phyloP scores from a whole-genome alignment of 2,113 vertebrate genomes.

The Nycticebus coucang region DNA sequence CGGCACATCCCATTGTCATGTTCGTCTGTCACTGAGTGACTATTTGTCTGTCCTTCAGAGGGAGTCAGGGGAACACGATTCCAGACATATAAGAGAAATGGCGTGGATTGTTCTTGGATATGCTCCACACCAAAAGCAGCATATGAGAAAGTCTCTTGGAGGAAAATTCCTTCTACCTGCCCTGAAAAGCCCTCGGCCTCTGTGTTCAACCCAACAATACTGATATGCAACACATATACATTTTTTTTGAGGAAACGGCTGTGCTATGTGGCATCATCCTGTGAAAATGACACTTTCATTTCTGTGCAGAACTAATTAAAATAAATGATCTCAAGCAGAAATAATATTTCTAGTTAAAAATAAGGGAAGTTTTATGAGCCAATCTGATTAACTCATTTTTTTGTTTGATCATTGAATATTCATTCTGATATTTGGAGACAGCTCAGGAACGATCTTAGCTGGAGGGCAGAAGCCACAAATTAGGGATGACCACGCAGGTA shows the following conservation, averaged over 20 bases:
- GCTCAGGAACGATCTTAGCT: neutral
- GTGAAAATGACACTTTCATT: neutral
- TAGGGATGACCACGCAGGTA: neutral
- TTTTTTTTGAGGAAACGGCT: neutral
- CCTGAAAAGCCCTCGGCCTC: neutral
- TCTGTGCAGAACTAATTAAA: neutral
- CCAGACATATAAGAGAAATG: neutral
- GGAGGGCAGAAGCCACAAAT: neutral
- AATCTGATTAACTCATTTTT: neutral
- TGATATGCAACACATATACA: neutral
- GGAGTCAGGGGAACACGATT: neutral
- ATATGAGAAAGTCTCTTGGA: neutral
- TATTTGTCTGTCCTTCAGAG: neutral
- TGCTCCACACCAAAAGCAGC: neutral
- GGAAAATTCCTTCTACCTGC: neutral
- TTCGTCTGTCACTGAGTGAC: neutral
- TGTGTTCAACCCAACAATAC: neutral
- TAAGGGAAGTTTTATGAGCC: neutral
- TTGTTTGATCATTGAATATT: neutral
- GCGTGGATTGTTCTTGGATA: neutral
- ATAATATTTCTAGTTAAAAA: neutral
- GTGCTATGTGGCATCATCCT: neutral
- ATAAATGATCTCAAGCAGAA: neutral
- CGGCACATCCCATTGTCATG: neutral
- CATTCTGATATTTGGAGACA: conserved; percentile 17